Evolutionary conservation across 2,797 vertebrate species (phyloP).

Genomic region (Halcyon smyrnensis): DNA sequence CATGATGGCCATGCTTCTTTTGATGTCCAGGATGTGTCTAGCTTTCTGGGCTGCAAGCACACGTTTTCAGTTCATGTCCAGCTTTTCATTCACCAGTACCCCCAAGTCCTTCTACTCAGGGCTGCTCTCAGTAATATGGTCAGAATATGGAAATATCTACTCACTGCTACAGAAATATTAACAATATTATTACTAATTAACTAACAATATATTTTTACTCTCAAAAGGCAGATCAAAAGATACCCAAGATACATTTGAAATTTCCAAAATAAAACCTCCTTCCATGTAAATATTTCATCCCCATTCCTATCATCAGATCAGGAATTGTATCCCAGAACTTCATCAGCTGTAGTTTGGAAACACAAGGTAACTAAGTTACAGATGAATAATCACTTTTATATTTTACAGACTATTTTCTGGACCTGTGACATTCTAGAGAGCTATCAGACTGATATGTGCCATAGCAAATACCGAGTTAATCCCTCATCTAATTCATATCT

Average conservation of each 20-base stretch:
- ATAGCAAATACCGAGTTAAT: neutral
- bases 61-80: neutral
- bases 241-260: neutral
- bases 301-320: neutral
- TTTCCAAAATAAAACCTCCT: neutral
- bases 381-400: neutral
- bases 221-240: neutral
- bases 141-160: neutral
- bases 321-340: neutral
- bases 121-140: neutral
- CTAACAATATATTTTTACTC: neutral
- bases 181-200: neutral
- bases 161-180: neutral
- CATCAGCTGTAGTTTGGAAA: neutral
- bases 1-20: neutral
- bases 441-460: neutral
- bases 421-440: neutral
- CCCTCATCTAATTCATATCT: neutral
- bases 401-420: neutral
- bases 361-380: neutral
- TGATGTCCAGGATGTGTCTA: neutral
- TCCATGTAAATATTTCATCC: neutral
- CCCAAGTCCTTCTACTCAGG: neutral
- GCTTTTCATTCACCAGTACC: neutral
- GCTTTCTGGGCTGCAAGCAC: rapidly evolving